Conservation (phyloP, 1,140 invertebrate species). For the Cephus cinctus region DNA sequence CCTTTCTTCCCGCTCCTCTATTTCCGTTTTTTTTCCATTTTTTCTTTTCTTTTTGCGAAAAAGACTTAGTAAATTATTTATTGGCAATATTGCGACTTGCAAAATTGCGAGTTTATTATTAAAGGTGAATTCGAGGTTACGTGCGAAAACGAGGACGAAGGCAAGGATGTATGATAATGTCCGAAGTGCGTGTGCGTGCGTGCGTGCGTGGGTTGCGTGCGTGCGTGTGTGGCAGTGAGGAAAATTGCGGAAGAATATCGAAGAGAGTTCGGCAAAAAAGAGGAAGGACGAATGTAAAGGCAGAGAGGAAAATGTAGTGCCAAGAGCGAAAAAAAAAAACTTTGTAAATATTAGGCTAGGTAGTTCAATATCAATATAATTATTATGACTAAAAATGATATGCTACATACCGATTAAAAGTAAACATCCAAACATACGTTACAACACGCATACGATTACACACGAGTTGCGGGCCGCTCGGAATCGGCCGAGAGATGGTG, state of each 20-base stretch:
- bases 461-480: conserved; percentile 27
- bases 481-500: conserved; percentile 31
- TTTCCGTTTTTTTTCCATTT: no score
- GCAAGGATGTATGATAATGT: conserved; percentile 11
- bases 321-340: conserved; percentile 41
- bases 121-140: conserved; percentile 15
- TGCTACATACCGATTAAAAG: conserved; percentile 50
- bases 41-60: conserved; percentile 39
- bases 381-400: conserved; percentile 48
- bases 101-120: background rate
- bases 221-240: conserved; percentile 12
- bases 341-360: conserved; percentile 54
- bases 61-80: conserved; percentile 54
- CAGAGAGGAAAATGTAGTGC: conserved; percentile 39
- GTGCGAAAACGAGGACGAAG: conserved; percentile 2
- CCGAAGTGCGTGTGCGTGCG: conserved; percentile 2
- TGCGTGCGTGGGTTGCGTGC: conserved; percentile 16
- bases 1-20: no score
- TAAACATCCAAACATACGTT: conserved; percentile 34
- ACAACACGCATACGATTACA: conserved; percentile 34
- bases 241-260: conserved; percentile 8
- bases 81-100: conserved; percentile 34
- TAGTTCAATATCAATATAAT: conserved; percentile 54
- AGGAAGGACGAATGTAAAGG: conserved; percentile 9
- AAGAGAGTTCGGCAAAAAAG: conserved; percentile 5